Base-by-base conservation (phyloP, 2,888 invertebrate species). In the Ophion costatus region DNA sequence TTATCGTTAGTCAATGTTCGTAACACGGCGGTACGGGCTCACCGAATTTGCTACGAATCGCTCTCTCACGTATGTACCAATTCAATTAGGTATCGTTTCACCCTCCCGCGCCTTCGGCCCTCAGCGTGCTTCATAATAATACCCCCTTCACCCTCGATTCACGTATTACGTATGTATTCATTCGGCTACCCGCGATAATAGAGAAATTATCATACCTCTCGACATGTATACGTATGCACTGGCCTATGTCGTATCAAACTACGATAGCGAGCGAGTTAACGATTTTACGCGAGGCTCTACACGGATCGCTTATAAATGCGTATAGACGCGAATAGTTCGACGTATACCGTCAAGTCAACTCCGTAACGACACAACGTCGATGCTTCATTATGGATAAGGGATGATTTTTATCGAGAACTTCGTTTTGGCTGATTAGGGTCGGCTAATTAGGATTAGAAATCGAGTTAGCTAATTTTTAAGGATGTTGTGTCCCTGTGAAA, bases 191-290 rank as follows among this genome's bases (percentile, higher is more conserved):
- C 80, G 71, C 80, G 87, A 87, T 87, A 87, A 87, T 87, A 87
- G 82, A 81, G 86, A 83, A 87, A 87, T 87, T 87, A 87, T 87
- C 87, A 86, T 87, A 87, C 86, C 70, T 69, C 45, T 45, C 14
- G 45, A 45, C 45, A 10, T 45, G 17, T 64, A 81, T 69, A 84
- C 75, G 24, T 61, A 74, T 67, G 24, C 67, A 57, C 64, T 45
- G 45, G 17, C 33, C 51, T 63, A 17, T 61, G 51, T 51, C 38
- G 57, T 63, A n/a, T 63, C 73, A 29, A 24, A 63, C 45, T 22
- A 45, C 24, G 74, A 63, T 63, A 66, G 61, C 61, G 20, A 22
- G 24, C 45, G 51, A 59, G 7, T 51, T 42, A 29, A 76, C 57
- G 76, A 82, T 82, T 82, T 76, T 71, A 51, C 69, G 69, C 59